Evolutionary conservation across 2,113 vertebrate species (phyloP), one percentile per base, ranked within the genome.

Genomic region (Mesoclemmys tuberculata): DNA sequence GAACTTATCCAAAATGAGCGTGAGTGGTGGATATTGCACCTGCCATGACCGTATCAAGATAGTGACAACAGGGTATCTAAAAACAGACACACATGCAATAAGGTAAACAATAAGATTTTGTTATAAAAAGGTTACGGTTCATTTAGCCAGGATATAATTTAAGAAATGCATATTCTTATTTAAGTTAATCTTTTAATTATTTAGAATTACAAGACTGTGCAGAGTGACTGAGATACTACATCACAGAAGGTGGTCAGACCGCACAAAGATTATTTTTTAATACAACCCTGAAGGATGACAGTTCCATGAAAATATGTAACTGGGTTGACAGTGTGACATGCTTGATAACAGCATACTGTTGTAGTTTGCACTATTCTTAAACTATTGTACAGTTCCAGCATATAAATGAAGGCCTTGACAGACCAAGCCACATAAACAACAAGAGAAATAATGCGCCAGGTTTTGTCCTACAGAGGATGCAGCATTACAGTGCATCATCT

Each of bases 401-500:
- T 31, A 16, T 29, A 95, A 89, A 85, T 6, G 81, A 92, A 89
- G 86, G 55, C 77, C 85, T 21, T 41, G 88, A 87, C 2, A 93
- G 95, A 93, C 68, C 38, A 94, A 96, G 24, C 90, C 3, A 56
- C 24, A 55, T 90, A 94, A 95, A 94, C 89, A 96, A 85, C 91
- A 80, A 75, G 41, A 55, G 52, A n/a, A 97, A 96, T 4, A 96
- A 90, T 68, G 35, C 95, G 90, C 2, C 81, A 3, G 8, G 41
- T 95, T 93, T 83, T 96, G 85, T 85, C 81, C 92, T 89, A 81
- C 87, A 94, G 77, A 74, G 96, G 86, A 96, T 89, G 87, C 22
- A 96, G 87, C 58, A 87, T 88, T 94, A 92, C 38, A 92, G 61
- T 87, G 61, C 94, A 38, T 95, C 84, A 91, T 91, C 89, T 92